phyloP scores from a whole-genome alignment of 2,888 invertebrate species.

The Andrena haemorrhoa region DNA sequence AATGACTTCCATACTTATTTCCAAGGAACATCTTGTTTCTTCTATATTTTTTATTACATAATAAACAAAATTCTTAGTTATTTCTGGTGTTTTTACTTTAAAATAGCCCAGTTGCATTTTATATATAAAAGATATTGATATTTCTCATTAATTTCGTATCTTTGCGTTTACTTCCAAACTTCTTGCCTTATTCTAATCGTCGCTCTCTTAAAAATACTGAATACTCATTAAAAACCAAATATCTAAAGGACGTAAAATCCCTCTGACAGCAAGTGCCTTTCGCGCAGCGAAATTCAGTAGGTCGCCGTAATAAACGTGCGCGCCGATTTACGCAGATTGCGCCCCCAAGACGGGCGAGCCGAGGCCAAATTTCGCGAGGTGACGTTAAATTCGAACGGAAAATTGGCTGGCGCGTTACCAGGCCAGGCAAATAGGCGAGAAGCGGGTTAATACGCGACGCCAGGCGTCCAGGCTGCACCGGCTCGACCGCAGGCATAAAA shows the following conservation, averaged over 20 bases:
- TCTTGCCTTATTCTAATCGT: too few species aligned
- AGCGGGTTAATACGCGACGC: slow-evolving; percentile 41
- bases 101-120: too few species aligned
- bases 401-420: slow-evolving; percentile 32
- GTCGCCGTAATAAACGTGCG: background rate
- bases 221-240: too few species aligned
- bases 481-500: slow-evolving; percentile 48
- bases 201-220: too few species aligned
- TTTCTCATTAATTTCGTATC: too few species aligned
- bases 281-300: background rate
- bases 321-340: slow-evolving; percentile 2
- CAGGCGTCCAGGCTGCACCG: slow-evolving; percentile 16
- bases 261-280: background rate
- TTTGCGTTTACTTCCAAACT: too few species aligned
- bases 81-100: too few species aligned
- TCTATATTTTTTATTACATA: too few species aligned
- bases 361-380: slow-evolving; percentile 19
- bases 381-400: slow-evolving; percentile 39
- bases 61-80: too few species aligned
- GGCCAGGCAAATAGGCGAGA: slow-evolving; percentile 38
- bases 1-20: too few species aligned
- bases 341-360: background rate
- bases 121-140: too few species aligned
- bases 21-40: too few species aligned
- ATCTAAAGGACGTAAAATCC: background rate